Evolutionary conservation across 1,140 invertebrate genomes (phyloP).

Genomic region (Formica selysi): DNA sequence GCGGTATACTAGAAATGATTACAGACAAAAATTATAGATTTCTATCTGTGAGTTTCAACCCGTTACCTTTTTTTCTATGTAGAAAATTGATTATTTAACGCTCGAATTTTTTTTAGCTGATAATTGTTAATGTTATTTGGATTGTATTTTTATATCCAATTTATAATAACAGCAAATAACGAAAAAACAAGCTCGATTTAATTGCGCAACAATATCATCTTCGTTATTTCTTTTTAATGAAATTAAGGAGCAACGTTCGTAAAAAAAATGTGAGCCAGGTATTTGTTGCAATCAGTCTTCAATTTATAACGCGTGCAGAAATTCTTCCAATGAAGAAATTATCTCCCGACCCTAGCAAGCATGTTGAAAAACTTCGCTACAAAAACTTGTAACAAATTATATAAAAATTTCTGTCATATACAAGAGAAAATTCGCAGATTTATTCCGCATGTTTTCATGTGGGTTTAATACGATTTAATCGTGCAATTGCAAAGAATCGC

Average conservation of each 20-base stretch:
- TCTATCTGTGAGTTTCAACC: not conserved
- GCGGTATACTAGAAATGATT: not conserved
- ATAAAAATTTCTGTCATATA: not conserved
- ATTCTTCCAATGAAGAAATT: not conserved
- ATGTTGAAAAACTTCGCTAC: not conserved
- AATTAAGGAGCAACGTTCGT: not conserved
- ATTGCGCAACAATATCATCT: not conserved
- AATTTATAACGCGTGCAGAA: not conserved
- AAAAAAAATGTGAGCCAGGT: not conserved
- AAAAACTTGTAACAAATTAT: not conserved
- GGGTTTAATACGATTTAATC: not conserved
- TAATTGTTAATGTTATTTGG: too few relatives aligned
- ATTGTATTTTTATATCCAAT: too few relatives aligned
- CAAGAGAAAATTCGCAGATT: not conserved
- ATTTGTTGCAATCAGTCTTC: not conserved
- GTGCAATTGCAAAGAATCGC: not conserved
- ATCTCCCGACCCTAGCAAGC: not conserved
- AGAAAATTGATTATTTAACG: constrained; percentile 1
- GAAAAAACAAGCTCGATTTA: not conserved
- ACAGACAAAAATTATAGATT: not conserved
- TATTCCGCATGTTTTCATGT: not conserved
- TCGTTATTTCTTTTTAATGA: not conserved
- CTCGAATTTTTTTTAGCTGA: too few relatives aligned
- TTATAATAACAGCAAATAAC: too few relatives aligned
- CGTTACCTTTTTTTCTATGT: not conserved